phyloP scores from a whole-genome alignment of 2,888 invertebrate species.

The Cenopis cana region DNA sequence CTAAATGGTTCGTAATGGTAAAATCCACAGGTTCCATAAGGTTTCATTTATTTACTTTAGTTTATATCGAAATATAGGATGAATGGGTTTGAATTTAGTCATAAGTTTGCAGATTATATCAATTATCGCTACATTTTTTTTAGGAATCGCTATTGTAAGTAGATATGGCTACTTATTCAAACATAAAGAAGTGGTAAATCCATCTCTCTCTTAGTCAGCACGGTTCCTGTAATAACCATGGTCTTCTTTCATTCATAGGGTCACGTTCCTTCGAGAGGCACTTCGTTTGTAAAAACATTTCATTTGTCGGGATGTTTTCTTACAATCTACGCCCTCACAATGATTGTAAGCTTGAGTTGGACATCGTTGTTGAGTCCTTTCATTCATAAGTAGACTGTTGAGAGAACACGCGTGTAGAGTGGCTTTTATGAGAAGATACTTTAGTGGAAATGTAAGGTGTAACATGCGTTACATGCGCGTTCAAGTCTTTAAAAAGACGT shows the following conservation, averaged over 20 bases:
- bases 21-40: background rate
- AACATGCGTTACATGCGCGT: constrained; percentile 30
- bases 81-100: background rate
- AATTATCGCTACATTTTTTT: constrained; percentile 9
- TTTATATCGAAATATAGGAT: background rate
- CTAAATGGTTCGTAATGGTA: background rate
- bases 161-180: constrained; percentile 26
- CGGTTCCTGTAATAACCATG: constrained; percentile 58
- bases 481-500: constrained; percentile 33
- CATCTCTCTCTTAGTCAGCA: constrained; percentile 49
- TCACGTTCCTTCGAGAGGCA: constrained; percentile 81
- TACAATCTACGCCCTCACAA: constrained; percentile 67
- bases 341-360: constrained; percentile 56
- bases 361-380: constrained; percentile 51
- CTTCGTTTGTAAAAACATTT: constrained; percentile 64
- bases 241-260: constrained; percentile 66
- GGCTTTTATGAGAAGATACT: constrained; percentile 11
- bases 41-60: background rate
- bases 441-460: background rate
- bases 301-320: constrained; percentile 72
- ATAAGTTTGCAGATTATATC: constrained; percentile 1
- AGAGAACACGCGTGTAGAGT: constrained; percentile 25
- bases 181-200: constrained; percentile 35
- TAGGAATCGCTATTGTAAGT: constrained; percentile 8
- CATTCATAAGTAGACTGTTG: constrained; percentile 32